Conservation (phyloP, 2,113 vertebrate genomes). For the Turnix velox region DNA sequence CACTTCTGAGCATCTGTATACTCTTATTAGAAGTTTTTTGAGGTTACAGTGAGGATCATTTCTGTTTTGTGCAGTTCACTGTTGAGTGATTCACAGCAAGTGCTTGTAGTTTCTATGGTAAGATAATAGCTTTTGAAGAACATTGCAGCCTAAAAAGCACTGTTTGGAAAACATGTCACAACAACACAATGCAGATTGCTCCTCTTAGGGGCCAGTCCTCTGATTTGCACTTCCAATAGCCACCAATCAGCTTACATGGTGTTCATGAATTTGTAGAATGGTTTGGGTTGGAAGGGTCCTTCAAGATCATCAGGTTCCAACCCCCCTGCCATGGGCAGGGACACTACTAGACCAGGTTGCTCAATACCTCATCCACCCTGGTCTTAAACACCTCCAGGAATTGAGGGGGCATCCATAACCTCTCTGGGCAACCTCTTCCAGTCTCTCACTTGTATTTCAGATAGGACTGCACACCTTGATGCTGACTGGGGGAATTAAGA, state of each 20-base stretch:
- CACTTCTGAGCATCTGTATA: background rate
- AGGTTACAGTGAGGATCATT: background rate
- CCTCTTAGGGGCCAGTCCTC: background rate
- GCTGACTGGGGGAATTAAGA: background rate
- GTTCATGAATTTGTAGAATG: background rate
- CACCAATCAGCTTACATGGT: background rate
- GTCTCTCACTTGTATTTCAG: background rate
- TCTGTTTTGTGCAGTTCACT: background rate
- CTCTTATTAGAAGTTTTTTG: background rate
- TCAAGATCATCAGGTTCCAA: no score
- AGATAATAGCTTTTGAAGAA: background rate
- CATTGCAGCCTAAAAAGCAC: background rate
- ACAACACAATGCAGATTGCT: background rate
- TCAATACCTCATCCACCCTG: no score
- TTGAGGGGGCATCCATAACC: no score
- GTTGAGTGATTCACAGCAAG: background rate
- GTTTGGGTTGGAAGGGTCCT: no score
- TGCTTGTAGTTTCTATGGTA: slow-evolving; percentile 2
- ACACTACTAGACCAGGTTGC: no score
- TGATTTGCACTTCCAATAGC: background rate
- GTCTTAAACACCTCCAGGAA: no score
- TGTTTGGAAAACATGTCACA: background rate
- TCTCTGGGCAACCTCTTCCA: no score
- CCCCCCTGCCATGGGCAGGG: no score
- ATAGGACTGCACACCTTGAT: background rate